Percentiles rank a stretch among this genome's conserved stretches.
phyloP scores from a whole-genome alignment of 2,888 invertebrate species.

The Tachystola acroxantha region DNA sequence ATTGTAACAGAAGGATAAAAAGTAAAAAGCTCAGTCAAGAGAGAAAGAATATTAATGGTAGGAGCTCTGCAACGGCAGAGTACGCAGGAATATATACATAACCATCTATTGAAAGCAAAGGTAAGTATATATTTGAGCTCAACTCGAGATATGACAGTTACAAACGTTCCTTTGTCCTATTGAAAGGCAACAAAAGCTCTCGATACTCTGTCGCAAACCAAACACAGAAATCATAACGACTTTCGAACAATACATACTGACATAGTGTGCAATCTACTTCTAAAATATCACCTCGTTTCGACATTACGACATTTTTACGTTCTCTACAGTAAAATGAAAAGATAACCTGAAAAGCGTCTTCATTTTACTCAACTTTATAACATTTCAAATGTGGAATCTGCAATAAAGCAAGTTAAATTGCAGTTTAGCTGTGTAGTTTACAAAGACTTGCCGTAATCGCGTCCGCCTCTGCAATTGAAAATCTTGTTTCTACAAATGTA shows the following conservation, averaged over 20 bases:
- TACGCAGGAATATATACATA: no score
- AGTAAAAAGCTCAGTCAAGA: neutral
- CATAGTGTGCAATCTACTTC: neutral
- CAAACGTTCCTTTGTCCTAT: slow-evolving; percentile 6
- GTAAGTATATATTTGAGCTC: neutral
- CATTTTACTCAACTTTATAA: neutral
- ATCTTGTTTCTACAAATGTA: slow-evolving; percentile 17
- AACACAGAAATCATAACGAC: slow-evolving; percentile 1
- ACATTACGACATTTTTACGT: neutral
- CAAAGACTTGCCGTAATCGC: slow-evolving; percentile 9
- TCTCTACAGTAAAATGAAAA: neutral
- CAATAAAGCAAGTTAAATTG: slow-evolving; percentile 7
- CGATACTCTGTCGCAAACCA: neutral
- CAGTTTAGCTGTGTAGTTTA: slow-evolving; percentile 7
- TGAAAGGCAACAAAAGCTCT: slow-evolving; percentile 1
- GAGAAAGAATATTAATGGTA: neutral
- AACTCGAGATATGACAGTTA: slow-evolving; percentile 7
- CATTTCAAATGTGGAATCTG: neutral
- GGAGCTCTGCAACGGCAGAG: neutral
- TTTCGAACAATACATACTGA: neutral
- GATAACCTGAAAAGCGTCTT: neutral
- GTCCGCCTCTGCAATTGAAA: slow-evolving; percentile 20
- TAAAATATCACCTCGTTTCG: neutral
- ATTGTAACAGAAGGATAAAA: no score
- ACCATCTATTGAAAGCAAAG: slow-evolving; percentile 1